A percentile compares a stretch with the other conserved stretches of the same genome.
These are phyloP conservation scores for Eonycteris spelaea DNA, from an alignment of 2,113 vertebrate species.

Conservation along the genomic window DNA sequence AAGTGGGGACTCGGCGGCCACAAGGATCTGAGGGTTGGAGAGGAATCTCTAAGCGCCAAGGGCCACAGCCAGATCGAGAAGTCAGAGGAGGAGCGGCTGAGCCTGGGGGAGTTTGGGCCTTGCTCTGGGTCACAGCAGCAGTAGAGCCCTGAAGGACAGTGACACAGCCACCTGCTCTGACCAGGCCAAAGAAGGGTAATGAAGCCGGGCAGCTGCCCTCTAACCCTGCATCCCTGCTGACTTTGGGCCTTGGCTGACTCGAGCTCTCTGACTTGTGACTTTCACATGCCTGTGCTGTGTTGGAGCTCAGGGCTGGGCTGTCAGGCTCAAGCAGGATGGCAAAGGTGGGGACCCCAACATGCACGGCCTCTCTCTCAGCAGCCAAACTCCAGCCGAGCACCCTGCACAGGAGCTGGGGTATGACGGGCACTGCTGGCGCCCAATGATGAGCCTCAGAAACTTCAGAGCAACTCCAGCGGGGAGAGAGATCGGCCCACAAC, in stretches of 20 bases:
- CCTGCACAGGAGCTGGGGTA: background rate
- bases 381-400: background rate
- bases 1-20: background rate
- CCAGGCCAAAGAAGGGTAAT: background rate
- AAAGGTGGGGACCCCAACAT: background rate
- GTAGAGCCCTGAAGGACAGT: background rate
- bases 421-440: slow-evolving; percentile 33
- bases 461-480: slow-evolving; percentile 20
- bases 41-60: background rate
- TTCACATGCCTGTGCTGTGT: fast-evolving
- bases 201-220: background rate
- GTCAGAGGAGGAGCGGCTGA: background rate
- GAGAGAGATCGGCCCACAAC: background rate
- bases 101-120: background rate
- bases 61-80: background rate
- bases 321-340: background rate
- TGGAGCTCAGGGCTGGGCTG: background rate
- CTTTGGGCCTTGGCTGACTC: background rate
- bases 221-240: background rate
- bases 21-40: background rate
- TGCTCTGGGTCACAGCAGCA: background rate
- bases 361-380: background rate
- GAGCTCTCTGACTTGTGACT: background rate
- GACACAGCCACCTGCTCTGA: background rate
- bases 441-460: slow-evolving; percentile 19